Conservation (phyloP, 1,140 invertebrate species). For the Pseudomyrmex cubaensis region DNA sequence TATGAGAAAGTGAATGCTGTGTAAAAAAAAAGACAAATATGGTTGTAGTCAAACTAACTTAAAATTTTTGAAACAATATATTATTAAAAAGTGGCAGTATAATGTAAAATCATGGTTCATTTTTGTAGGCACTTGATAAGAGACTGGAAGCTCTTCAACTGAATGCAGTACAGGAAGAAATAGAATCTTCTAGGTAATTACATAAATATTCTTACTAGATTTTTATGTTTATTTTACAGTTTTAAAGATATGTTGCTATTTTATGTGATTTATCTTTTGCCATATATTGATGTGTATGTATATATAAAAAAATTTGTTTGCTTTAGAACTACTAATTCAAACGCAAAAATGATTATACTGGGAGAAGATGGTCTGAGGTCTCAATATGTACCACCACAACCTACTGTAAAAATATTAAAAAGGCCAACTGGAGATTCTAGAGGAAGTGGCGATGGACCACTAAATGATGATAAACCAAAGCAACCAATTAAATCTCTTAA, state of each 20-base stretch:
- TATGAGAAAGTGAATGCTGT: background rate
- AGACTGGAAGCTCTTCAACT: constrained; percentile 80
- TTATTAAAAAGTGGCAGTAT: background rate
- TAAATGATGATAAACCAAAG: constrained; percentile 89
- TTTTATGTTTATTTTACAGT: background rate
- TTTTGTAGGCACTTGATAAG: constrained; percentile 81
- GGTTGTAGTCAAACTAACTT: too few species aligned
- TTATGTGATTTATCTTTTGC: background rate
- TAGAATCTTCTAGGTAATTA: constrained; percentile 78
- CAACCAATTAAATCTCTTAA: constrained; percentile 94
- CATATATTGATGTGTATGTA: constrained; percentile 4
- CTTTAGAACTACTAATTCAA: constrained; percentile 73
- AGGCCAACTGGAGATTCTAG: constrained; percentile 87
- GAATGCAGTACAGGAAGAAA: constrained; percentile 78
- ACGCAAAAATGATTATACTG: constrained; percentile 82
- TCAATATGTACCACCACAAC: constrained; percentile 88
- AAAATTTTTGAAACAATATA: background rate
- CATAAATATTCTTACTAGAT: constrained; percentile 13
- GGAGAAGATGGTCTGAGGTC: constrained; percentile 83
- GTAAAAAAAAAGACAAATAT: background rate
- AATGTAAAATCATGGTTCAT: constrained; percentile 49
- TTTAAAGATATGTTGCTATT: constrained; percentile 4
- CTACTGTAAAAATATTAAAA: constrained; percentile 93
- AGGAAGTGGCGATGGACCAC: constrained; percentile 80
- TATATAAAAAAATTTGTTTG: constrained; percentile 66